These are phyloP conservation scores for Pentalonia nigronervosa DNA, from an alignment of 1,140 invertebrate genomes.

Conservation along the genomic window DNA sequence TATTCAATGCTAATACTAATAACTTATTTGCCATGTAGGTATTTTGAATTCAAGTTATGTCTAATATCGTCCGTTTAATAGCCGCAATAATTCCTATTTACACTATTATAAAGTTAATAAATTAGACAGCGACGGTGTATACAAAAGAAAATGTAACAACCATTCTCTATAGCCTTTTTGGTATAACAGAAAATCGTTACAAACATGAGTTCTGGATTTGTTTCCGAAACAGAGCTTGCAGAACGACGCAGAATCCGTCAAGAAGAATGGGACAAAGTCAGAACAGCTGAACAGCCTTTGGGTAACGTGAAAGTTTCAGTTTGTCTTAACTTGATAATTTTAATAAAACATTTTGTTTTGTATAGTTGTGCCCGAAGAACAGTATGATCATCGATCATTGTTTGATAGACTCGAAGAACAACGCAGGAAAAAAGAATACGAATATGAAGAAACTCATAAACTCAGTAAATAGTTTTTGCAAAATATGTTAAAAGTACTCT, in stretches of 20 bases:
- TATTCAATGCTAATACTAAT: no score
- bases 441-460: slow-evolving; percentile 94
- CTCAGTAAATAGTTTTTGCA: slow-evolving; percentile 73
- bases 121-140: not conserved
- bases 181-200: not conserved
- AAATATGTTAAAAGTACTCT: not conserved
- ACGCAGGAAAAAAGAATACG: slow-evolving; percentile 86
- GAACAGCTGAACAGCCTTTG: slow-evolving; percentile 85
- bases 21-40: not conserved
- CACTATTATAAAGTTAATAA: not conserved
- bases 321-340: not conserved
- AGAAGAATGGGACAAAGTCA: slow-evolving; percentile 93
- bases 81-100: not conserved
- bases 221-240: slow-evolving; percentile 83
- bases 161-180: not conserved
- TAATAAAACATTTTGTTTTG: not conserved
- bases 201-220: slow-evolving; percentile 87
- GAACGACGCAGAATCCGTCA: slow-evolving; percentile 81
- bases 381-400: slow-evolving; percentile 79
- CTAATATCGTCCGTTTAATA: not conserved
- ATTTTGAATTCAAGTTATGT: not conserved
- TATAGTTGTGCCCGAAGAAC: slow-evolving; percentile 85
- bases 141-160: not conserved
- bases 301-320: slow-evolving; percentile 67
- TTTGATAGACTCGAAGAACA: slow-evolving; percentile 91